phyloP scores from a whole-genome alignment of 2,113 vertebrate genomes.

The Caretta caretta region DNA sequence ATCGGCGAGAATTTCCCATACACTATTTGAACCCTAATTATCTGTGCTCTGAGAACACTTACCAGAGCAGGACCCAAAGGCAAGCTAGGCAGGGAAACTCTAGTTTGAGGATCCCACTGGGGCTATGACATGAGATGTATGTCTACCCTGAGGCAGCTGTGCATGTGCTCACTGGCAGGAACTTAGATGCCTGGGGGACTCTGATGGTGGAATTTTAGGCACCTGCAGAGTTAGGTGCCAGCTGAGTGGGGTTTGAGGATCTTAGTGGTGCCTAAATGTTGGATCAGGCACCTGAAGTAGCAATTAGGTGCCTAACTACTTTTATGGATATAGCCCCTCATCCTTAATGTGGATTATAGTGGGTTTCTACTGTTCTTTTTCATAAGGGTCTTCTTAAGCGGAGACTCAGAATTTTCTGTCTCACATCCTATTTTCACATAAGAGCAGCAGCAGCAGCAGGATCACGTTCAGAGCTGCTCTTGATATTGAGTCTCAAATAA shows the following conservation, averaged over 20 bases:
- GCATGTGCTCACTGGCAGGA: background rate
- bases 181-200: background rate
- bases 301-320: background rate
- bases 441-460: background rate
- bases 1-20: background rate
- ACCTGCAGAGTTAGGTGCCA: background rate
- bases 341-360: background rate
- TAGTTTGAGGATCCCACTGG: background rate
- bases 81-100: background rate
- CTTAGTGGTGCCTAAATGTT: background rate
- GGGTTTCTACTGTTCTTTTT: background rate
- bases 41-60: background rate
- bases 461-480: background rate
- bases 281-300: background rate
- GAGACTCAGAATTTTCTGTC: background rate
- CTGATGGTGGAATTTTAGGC: background rate
- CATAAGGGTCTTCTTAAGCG: background rate
- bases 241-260: background rate
- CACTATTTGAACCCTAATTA: background rate
- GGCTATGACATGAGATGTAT: background rate
- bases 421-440: background rate
- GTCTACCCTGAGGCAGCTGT: background rate
- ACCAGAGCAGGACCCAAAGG: background rate
- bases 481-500: constrained; percentile 2
- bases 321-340: background rate